A percentile compares a stretch with the other conserved stretches of the same genome.
Conservation (phyloP, 2,113 vertebrate genomes). For the Pygathrix nemaeus region DNA sequence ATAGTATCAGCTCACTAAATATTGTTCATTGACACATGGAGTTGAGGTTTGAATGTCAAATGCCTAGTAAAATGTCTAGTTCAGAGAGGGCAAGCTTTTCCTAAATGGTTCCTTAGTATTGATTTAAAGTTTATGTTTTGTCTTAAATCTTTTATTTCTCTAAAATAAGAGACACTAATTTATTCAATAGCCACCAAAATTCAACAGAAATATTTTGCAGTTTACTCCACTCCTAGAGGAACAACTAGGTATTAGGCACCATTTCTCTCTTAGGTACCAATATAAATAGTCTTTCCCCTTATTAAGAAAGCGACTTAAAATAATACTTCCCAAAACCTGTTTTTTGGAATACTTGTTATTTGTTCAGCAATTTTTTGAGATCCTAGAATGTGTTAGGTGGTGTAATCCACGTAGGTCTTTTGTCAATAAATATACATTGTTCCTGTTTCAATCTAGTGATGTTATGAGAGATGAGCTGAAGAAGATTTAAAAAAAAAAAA, state of each 20-base stretch:
- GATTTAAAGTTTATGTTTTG: neutral
- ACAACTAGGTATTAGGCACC: neutral
- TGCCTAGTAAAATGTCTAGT: neutral
- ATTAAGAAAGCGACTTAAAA: neutral
- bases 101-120: neutral
- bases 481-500: neutral
- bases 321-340: neutral
- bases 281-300: neutral
- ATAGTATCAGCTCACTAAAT: neutral
- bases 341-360: neutral
- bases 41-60: neutral
- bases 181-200: neutral
- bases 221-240: neutral
- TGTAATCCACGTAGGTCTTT: neutral
- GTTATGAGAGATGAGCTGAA: neutral
- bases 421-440: neutral
- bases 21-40: neutral
- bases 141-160: neutral
- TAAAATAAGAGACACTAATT: neutral
- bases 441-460: neutral
- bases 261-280: neutral
- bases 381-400: neutral
- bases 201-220: constrained; percentile 7
- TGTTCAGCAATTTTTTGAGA: neutral
- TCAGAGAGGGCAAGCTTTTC: neutral